phyloP scores from a whole-genome alignment of 2,797 vertebrate genomes.

The Euphonia xanthogaster region DNA sequence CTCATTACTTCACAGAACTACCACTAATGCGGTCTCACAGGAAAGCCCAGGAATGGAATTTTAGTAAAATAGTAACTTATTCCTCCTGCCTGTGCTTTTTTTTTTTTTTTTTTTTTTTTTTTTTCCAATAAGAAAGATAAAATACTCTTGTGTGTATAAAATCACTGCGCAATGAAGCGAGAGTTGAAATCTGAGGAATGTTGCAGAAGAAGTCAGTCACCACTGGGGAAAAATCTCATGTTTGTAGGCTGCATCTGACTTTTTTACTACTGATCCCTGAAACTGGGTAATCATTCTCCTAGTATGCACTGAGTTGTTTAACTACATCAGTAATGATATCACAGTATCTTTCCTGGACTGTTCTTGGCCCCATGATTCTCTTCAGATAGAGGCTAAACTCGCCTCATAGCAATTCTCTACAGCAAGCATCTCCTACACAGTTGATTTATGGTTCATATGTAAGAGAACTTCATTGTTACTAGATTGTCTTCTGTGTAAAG shows the following conservation, averaged over 20 bases:
- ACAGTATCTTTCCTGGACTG: not conserved
- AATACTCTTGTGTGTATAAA: not conserved
- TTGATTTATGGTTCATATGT: not conserved
- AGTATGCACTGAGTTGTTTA: not conserved
- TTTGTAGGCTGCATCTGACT: not conserved
- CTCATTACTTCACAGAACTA: not conserved
- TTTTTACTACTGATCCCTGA: not conserved
- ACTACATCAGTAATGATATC: not conserved
- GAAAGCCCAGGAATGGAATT: not conserved
- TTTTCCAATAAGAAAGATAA: not conserved
- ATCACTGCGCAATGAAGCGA: fast-evolving
- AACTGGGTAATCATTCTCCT: not conserved
- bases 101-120: too few relatives aligned
- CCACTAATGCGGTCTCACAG: not conserved
- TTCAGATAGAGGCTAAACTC: not conserved
- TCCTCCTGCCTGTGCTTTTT: not conserved
- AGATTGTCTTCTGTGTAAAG: not conserved
- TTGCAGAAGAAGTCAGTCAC: not conserved
- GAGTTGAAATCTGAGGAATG: not conserved
- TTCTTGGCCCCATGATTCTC: not conserved
- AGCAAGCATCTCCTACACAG: not conserved
- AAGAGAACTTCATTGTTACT: not conserved
- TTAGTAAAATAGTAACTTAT: not conserved
- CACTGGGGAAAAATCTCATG: not conserved
- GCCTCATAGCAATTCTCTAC: not conserved